These are phyloP conservation scores for Conomelus anceps DNA, from an alignment of 2,888 invertebrate species.

Conservation along the genomic window DNA sequence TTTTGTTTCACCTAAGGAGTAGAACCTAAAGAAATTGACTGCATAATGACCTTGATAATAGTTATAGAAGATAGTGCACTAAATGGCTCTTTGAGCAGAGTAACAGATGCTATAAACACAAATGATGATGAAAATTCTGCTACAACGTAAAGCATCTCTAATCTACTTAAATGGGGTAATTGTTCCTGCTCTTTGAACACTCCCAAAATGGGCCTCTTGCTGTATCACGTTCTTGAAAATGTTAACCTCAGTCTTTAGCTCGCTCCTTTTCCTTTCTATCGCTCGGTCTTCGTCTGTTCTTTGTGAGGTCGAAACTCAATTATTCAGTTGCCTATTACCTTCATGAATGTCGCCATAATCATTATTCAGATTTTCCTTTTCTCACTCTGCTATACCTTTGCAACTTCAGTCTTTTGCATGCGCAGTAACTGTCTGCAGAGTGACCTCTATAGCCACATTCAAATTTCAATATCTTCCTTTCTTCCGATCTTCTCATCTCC, in stretches of 20 bases:
- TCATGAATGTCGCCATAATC: neutral
- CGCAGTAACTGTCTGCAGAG: too few species aligned
- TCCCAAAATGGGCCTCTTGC: neutral
- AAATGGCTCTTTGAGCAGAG: neutral
- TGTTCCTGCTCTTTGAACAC: neutral
- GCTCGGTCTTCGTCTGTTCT: neutral
- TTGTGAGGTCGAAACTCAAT: neutral
- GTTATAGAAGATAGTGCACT: neutral
- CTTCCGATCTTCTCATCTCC: neutral
- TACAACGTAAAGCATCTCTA: neutral
- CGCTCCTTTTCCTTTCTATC: neutral
- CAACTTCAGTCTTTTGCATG: neutral
- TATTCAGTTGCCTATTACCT: neutral
- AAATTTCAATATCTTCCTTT: neutral
- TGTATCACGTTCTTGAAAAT: neutral
- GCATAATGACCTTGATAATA: neutral
- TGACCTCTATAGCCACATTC: neutral
- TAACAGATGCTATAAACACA: neutral
- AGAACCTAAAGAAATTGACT: neutral
- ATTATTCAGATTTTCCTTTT: neutral
- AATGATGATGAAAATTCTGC: neutral
- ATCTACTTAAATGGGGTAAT: constrained; percentile 2
- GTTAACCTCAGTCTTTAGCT: neutral
- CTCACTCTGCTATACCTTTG: neutral
- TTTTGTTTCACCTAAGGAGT: neutral